Conservation (phyloP, 2,113 vertebrate genomes). For the Conger conger region DNA sequence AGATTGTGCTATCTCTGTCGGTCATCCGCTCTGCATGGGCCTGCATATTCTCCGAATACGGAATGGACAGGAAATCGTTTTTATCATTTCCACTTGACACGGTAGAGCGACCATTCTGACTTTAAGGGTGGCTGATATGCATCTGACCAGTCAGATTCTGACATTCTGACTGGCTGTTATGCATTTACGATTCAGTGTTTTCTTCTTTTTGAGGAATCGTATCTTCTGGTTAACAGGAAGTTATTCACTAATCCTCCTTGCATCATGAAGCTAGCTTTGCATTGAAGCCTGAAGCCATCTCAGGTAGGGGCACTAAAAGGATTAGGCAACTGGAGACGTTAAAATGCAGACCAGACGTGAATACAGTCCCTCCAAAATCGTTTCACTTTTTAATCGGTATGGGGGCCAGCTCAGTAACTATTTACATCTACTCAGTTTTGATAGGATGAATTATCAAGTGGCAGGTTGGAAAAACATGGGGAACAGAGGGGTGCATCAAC, state of each 20-base stretch:
- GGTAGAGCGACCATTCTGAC: background rate
- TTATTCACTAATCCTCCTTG: background rate
- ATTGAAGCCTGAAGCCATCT: background rate
- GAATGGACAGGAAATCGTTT: conserved; percentile 7
- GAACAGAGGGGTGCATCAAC: background rate
- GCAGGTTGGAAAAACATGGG: background rate
- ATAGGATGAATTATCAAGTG: background rate
- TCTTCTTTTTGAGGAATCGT: too few relatives aligned
- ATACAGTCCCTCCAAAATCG: background rate
- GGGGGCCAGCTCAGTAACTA: background rate
- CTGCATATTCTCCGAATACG: conserved; percentile 43
- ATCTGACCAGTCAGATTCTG: too few relatives aligned
- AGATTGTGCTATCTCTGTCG: conserved; percentile 23
- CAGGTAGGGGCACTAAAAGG: background rate
- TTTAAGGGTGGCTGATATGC: too few relatives aligned
- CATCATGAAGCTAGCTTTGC: background rate
- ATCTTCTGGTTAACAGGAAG: background rate
- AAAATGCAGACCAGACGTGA: background rate
- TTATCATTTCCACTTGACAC: background rate
- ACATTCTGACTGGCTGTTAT: too few relatives aligned
- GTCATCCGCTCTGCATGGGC: conserved; percentile 45
- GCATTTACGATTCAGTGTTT: too few relatives aligned
- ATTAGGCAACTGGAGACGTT: background rate
- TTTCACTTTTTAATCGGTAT: background rate
- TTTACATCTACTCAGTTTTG: background rate